A percentile compares a stretch with the other conserved stretches of the same genome.
These are phyloP conservation scores for Salticus scenicus DNA, from an alignment of 2,888 invertebrate genomes.

Conservation along the genomic window DNA sequence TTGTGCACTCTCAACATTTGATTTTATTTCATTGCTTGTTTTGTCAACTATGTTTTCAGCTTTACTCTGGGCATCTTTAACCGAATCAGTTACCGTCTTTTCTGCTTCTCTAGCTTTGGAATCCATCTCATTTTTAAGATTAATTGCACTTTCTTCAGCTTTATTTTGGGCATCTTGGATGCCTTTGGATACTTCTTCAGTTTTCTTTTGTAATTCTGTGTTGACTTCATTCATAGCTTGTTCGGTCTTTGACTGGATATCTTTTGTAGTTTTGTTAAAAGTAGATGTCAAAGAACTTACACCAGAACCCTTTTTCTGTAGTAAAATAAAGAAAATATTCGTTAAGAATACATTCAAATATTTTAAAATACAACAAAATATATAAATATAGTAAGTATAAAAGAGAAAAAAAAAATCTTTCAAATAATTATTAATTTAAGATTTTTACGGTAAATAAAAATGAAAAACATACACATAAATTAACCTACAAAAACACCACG, in stretches of 20 bases:
- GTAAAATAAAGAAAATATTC: neutral
- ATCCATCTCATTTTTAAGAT: constrained; percentile 46
- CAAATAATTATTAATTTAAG: no score
- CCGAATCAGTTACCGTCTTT: constrained; percentile 32
- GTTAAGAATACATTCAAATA: no score
- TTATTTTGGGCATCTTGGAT: constrained; percentile 34
- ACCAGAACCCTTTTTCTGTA: constrained; percentile 53
- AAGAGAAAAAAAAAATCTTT: no score
- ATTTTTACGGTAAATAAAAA: no score
- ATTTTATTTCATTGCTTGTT: constrained; percentile 29
- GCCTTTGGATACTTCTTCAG: constrained; percentile 26
- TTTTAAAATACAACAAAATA: no score
- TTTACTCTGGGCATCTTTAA: constrained; percentile 30
- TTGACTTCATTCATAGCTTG: constrained; percentile 30
- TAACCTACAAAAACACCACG: no score
- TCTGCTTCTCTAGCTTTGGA: constrained; percentile 48
- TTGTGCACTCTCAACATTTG: constrained; percentile 36
- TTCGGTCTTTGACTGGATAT: constrained; percentile 40
- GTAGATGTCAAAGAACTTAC: constrained; percentile 37
- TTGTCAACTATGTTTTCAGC: constrained; percentile 26
- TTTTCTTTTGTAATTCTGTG: constrained; percentile 45
- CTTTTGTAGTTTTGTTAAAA: constrained; percentile 51
- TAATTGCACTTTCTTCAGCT: constrained; percentile 29
- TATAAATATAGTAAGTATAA: no score
- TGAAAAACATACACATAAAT: no score